A percentile compares a stretch with the other conserved stretches of the same genome.
Evolutionary conservation across 2,113 vertebrate genomes (phyloP).

Genomic region (Gymnobelideus leadbeateri): DNA sequence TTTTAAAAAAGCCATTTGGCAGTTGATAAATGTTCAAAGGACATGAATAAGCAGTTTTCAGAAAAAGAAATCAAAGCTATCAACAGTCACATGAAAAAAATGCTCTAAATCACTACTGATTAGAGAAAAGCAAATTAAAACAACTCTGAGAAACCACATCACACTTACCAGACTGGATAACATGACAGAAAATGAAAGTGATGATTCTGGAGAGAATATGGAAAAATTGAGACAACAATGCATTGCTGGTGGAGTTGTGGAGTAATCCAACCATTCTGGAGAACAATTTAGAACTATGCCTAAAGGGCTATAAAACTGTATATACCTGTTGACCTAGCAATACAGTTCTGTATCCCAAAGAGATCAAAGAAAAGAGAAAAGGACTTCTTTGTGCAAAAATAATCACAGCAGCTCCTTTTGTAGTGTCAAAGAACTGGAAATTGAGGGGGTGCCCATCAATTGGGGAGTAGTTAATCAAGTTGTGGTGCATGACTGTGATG

Average conservation of each 20-base stretch:
- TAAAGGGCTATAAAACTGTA: neutral
- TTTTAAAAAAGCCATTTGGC: neutral
- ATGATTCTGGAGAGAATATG: neutral
- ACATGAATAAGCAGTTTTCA: neutral
- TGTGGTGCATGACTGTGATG: neutral
- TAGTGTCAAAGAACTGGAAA: neutral
- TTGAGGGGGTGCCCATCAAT: neutral
- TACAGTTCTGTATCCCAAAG: neutral
- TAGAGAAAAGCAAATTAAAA: neutral
- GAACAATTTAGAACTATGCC: neutral
- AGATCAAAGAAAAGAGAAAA: neutral
- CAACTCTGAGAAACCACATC: neutral
- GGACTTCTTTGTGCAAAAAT: neutral
- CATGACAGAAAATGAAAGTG: neutral
- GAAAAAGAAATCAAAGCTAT: neutral
- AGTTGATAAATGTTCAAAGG: neutral
- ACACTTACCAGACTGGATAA: neutral
- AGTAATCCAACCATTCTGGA: neutral
- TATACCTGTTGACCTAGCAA: neutral
- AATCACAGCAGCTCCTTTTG: neutral
- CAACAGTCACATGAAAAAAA: neutral
- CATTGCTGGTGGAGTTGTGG: neutral
- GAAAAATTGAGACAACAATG: neutral
- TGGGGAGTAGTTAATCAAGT: neutral
- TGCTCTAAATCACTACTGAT: neutral